Base-by-base conservation (phyloP, 2,888 invertebrate genomes). In the Limnephilus auricula region DNA sequence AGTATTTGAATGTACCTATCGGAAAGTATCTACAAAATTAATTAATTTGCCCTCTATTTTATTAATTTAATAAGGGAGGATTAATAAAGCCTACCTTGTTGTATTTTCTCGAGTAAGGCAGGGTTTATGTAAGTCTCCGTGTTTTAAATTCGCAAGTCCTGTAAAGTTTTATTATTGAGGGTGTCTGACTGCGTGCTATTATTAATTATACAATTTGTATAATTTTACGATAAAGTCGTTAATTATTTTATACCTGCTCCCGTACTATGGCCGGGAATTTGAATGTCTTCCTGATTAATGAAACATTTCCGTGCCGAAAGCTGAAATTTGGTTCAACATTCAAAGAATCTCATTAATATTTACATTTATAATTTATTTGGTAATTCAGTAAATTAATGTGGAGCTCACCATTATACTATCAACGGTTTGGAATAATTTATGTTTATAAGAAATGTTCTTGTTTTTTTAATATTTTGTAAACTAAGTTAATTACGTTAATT, bases 201-300 rank as follows among this genome's bases (percentile, higher is more conserved):
- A 89, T 89, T 89, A 89, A 89, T 79, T 89, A 65, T 37, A n/a
- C 89, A 89, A 89, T 89, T 89, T 37, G 89, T 89, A 79, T 89
- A 89, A 89, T 89, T 89, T 89, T 13, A 37, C 78, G 80, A 89
- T 89, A 79, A 79, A 79, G 89, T 80, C 89, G 79, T 89, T 89
- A 34, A 89, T 89, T 89, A 89, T 89, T 80, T 65, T 89, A 34
- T 37, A 32, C 79, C 79, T 84, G 84, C 25, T 15, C 84, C 84
- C 32, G 25, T 65, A 65, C 65, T 10, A 25, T 6, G 25, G 65
- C 65, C 65, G n/a, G 25, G n/a, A 45, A 45, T n/a, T 45, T 85
- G 85, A 45, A 45, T 40, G 40, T 85, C 85, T 40, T 40, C 85
- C 13, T 85, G 40, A 85, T 85, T 85, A 85, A 85, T 40, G 85